Conservation (phyloP, 2,113 vertebrate genomes). For the Osmerus mordax region DNA sequence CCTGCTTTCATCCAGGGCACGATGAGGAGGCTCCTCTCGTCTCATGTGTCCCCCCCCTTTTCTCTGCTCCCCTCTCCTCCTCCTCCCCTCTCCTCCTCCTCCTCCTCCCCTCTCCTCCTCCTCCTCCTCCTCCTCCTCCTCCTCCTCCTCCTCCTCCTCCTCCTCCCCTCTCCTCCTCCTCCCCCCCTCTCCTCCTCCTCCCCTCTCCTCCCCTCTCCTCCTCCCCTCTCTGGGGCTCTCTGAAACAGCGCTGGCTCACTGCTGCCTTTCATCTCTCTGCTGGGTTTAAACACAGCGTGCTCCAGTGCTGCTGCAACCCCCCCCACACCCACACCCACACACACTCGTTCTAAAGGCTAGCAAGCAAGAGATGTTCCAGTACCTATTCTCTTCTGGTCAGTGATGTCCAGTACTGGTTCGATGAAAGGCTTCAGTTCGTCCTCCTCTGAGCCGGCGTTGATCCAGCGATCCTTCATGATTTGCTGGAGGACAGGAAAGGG, state of each 20-base stretch:
- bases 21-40: neutral
- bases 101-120: neutral
- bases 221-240: neutral
- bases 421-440: constrained; percentile 94
- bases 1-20: constrained; percentile 9
- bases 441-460: constrained; percentile 93
- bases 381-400: constrained; percentile 98
- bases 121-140: neutral
- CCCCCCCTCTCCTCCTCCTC: neutral
- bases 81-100: neutral
- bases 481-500: constrained; percentile 72
- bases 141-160: neutral
- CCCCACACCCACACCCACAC: too few species aligned
- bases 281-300: constrained; percentile 24
- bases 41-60: neutral
- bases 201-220: neutral
- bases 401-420: constrained; percentile 94
- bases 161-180: neutral
- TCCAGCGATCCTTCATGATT: constrained; percentile 99
- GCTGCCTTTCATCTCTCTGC: constrained; percentile 42
- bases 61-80: neutral
- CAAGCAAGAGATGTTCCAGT: constrained; percentile 28
- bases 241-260: neutral
- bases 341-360: too few species aligned
- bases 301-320: neutral